Conservation (phyloP, 1,140 invertebrate genomes). For the Dolichoris vasculosae region DNA sequence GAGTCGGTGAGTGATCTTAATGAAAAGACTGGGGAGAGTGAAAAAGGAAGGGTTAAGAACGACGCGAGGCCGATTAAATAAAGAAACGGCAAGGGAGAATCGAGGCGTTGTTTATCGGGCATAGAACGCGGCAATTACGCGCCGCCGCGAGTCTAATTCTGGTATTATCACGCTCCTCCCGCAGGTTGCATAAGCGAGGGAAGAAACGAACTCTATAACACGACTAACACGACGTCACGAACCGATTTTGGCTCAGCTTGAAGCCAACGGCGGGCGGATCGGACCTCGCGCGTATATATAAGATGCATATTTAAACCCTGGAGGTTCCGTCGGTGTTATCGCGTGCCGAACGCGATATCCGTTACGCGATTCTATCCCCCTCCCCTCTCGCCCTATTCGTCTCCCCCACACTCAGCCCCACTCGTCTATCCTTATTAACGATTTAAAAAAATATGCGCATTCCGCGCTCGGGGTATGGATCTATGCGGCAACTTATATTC, state of each 20-base stretch:
- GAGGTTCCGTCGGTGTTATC: conserved; percentile 1
- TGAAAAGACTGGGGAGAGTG: neutral
- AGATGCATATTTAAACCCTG: conserved; percentile 36
- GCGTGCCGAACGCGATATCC: conserved; percentile 49
- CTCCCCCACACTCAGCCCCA: neutral
- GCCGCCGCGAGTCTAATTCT: conserved; percentile 52
- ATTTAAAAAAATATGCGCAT: conserved; percentile 38
- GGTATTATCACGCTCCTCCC: conserved; percentile 39
- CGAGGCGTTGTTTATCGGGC: conserved; percentile 40
- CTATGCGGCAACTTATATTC: neutral
- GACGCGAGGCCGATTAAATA: conserved; percentile 6
- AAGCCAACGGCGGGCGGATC: conserved; percentile 18
- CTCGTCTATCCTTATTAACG: conserved; percentile 18
- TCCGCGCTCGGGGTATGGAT: neutral
- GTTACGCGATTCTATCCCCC: conserved; percentile 24
- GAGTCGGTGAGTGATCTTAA: neutral
- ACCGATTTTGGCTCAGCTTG: conserved; percentile 49
- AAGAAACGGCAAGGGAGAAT: neutral
- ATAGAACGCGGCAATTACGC: conserved; percentile 41
- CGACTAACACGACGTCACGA: conserved; percentile 35
- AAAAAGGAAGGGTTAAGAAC: neutral
- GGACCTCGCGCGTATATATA: neutral
- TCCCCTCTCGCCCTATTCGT: neutral
- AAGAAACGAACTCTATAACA: conserved; percentile 24
- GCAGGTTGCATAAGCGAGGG: conserved; percentile 38